Evolutionary conservation across 2,888 invertebrate genomes (phyloP).

Genomic region (Folsomia candida): DNA sequence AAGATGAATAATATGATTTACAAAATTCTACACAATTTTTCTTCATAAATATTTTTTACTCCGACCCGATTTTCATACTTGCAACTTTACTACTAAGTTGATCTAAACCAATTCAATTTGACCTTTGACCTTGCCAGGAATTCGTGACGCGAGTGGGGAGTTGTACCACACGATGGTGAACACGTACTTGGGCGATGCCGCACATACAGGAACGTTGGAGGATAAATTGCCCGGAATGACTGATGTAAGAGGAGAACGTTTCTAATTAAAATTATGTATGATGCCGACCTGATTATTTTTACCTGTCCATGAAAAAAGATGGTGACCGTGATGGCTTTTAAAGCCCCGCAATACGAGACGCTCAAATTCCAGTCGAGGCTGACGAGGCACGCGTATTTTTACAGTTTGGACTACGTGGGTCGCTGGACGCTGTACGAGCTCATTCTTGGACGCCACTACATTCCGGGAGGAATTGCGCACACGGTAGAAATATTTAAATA

Average conservation of each 20-base stretch:
- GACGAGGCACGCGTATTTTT: background rate
- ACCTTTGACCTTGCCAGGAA: constrained; percentile 21
- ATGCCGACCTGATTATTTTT: no score
- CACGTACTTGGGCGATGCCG: constrained; percentile 33
- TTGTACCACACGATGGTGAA: constrained; percentile 34
- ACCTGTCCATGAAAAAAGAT: no score
- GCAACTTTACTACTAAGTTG: no score
- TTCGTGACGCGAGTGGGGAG: constrained; percentile 32
- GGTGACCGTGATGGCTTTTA: constrained; percentile 14
- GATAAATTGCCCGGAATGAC: constrained; percentile 40
- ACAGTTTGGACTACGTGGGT: constrained; percentile 22
- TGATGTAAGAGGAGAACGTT: constrained; percentile 27
- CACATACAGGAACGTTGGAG: constrained; percentile 24
- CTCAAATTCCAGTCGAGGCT: constrained; percentile 3
- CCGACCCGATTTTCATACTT: no score
- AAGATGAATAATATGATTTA: no score
- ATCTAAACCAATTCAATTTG: no score
- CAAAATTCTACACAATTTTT: no score
- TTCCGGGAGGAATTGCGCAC: constrained; percentile 32
- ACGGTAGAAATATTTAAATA: no score
- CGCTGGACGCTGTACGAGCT: constrained; percentile 30
- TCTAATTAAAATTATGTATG: background rate
- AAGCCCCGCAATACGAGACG: constrained; percentile 8
- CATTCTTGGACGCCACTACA: background rate
- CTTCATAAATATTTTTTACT: no score